A percentile compares a stretch with the other conserved stretches of the same genome.
These are phyloP conservation scores for Tragopan temminckii DNA, from an alignment of 2,797 vertebrate genomes.

Conservation along the genomic window DNA sequence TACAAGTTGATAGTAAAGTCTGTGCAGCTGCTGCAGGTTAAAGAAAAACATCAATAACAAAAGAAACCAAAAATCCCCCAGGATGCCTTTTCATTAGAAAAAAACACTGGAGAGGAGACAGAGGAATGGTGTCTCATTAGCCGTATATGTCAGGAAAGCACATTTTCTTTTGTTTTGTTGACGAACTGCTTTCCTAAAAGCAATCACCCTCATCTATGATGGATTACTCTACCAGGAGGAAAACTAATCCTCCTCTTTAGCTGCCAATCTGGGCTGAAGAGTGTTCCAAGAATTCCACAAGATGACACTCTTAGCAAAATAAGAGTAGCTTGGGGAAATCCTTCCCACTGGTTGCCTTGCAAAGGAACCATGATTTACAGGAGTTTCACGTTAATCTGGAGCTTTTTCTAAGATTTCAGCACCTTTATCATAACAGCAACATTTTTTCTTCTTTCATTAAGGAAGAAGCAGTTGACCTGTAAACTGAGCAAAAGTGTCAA, in stretches of 20 bases:
- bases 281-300: slow-evolving; percentile 66
- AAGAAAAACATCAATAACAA: neutral
- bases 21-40: neutral
- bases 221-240: slow-evolving; percentile 54
- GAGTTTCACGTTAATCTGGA: slow-evolving; percentile 5
- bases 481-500: neutral
- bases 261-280: slow-evolving; percentile 32
- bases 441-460: slow-evolving; percentile 30
- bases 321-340: slow-evolving; percentile 38
- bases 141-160: neutral
- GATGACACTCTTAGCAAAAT: slow-evolving; percentile 73
- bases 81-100: slow-evolving; percentile 20
- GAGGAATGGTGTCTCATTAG: slow-evolving; percentile 49
- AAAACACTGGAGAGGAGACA: slow-evolving; percentile 12
- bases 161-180: slow-evolving; percentile 43
- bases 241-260: slow-evolving; percentile 60
- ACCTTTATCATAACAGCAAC: neutral
- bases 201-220: slow-evolving; percentile 25
- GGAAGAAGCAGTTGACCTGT: neutral
- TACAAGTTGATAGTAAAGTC: neutral
- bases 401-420: slow-evolving; percentile 31
- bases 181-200: slow-evolving; percentile 40
- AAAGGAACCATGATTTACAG: neutral
- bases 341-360: neutral
- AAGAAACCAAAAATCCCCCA: neutral